Conservation (phyloP, 2,113 vertebrate species). For the Probosciger aterrimus region DNA sequence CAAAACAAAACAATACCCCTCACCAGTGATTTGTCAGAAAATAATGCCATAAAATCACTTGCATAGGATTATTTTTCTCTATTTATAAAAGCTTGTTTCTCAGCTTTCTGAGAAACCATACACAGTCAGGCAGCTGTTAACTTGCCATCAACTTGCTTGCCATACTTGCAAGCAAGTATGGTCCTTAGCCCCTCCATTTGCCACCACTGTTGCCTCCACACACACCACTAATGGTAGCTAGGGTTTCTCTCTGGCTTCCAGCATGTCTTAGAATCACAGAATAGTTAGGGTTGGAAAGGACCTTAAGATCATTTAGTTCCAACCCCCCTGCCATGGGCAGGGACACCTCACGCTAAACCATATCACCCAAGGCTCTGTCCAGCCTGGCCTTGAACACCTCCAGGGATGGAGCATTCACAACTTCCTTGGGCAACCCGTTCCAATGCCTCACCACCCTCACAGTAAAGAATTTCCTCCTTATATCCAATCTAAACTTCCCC, state of each 20-base stretch:
- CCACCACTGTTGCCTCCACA: neutral
- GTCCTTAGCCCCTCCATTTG: neutral
- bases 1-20: neutral
- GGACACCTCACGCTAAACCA: too few species aligned
- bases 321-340: too few species aligned
- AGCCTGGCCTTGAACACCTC: too few species aligned
- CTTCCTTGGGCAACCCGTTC: too few species aligned
- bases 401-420: too few species aligned
- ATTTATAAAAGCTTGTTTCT: neutral
- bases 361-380: too few species aligned
- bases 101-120: neutral
- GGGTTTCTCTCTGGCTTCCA: neutral
- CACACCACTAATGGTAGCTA: too few species aligned
- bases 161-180: neutral
- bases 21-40: neutral
- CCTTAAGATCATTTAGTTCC: too few species aligned
- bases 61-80: neutral
- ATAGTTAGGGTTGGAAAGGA: too few species aligned
- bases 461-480: too few species aligned
- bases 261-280: neutral
- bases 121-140: neutral
- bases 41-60: neutral
- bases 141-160: neutral
- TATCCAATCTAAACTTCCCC: too few species aligned
- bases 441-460: too few species aligned